Base-by-base conservation (phyloP, 1,140 invertebrate genomes). In the Stegodyphus mimosarum region DNA sequence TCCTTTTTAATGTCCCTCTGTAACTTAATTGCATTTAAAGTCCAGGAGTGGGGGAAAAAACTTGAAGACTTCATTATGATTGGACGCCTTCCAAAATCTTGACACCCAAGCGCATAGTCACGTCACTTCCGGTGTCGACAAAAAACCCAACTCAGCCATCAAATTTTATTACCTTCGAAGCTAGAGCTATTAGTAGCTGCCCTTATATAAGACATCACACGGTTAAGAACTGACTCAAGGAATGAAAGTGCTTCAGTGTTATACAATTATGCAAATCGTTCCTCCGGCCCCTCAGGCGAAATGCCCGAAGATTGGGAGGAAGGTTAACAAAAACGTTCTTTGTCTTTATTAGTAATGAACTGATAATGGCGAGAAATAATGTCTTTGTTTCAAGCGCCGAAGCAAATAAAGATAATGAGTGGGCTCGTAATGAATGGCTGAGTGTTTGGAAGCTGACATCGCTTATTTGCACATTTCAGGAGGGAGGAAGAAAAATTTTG, bases 261-360 rank as follows among this genome's bases (percentile, higher is more conserved):
- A 60, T 60, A 4, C 15, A 60, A 60, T 60, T 60, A 60, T 60
- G 55, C 55, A 60, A 60, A 60, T 60, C 55, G 15, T 11, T 15
- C 9, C 55, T 33, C 55, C 9, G 15, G 55, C 9, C 55, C 55
- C 15, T 15, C 1, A 9, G 55, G 55, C 55, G 55, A 60, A 60
- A 60, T 60, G 55, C 15, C 55, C 55, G 5, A 60, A 60, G 55
- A 60, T 60, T 60, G 9, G 9, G 9, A 60, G 2, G 9, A 15
- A 60, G 55, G 55, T 60, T 11, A 60, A 60, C 9, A 60, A 60
- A 60, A 60, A 9, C 55, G 55, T 15, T 60, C 55, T 15, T 60
- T 60, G 55, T 60, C 55, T 60, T 60, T 60, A 60, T 60, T 60
- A 60, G 55, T 60, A 60, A 60, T 60, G 55, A 60, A 60, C 55